These are phyloP conservation scores for Portunus trituberculatus DNA, from an alignment of 1,140 invertebrate species.

Conservation along the genomic window DNA sequence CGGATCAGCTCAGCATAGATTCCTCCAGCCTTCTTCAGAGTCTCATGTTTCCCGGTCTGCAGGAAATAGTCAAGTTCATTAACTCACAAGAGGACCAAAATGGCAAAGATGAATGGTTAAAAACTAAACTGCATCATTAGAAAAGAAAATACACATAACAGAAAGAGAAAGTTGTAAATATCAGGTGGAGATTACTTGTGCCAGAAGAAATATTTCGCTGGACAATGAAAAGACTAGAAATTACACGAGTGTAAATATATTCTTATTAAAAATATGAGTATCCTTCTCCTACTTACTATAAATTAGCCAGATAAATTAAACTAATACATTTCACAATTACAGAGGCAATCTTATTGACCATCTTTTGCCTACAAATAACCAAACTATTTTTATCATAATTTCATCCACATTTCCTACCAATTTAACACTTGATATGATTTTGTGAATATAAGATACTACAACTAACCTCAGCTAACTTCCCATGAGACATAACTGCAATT, in stretches of 20 bases:
- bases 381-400: not conserved
- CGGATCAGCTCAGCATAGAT: constrained; percentile 87
- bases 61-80: constrained; percentile 82
- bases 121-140: constrained; percentile 80
- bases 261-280: no score
- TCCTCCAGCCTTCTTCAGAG: constrained; percentile 84
- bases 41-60: constrained; percentile 79
- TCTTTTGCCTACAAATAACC: not conserved
- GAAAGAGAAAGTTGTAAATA: not conserved
- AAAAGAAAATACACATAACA: constrained; percentile 71
- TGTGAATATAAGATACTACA: constrained; percentile 51
- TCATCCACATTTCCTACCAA: not conserved
- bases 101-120: no score
- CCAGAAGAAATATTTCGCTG: not conserved
- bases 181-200: not conserved
- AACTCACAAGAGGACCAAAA: no score
- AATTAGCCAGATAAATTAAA: not conserved
- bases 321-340: not conserved
- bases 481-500: constrained; percentile 92
- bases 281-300: no score
- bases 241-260: not conserved
- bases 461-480: constrained; percentile 89
- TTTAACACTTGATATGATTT: constrained; percentile 53
- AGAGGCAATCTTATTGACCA: not conserved
- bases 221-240: not conserved